phyloP scores from a whole-genome alignment of 2,113 vertebrate species.

The Hippocampus guttulatus region DNA sequence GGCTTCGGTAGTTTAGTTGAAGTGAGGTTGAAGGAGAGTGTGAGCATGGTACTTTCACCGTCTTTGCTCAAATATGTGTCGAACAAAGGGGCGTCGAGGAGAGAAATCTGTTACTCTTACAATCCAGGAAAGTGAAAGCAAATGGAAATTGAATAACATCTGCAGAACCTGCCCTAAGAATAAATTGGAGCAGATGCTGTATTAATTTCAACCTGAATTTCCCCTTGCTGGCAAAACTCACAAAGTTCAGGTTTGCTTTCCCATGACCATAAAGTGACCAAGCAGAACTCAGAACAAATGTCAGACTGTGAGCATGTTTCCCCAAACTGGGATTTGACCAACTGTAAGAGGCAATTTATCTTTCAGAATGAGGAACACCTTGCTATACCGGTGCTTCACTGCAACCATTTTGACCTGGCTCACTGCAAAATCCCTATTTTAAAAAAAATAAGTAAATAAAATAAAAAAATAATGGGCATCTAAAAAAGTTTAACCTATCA shows the following conservation, averaged over 20 bases:
- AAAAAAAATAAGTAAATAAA: background rate
- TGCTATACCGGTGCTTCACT: conserved; percentile 2
- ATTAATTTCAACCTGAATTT: conserved; percentile 34
- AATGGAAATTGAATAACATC: conserved; percentile 31
- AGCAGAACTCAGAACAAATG: conserved; percentile 62
- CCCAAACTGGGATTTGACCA: conserved; percentile 55
- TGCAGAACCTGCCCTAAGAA: conserved; percentile 42
- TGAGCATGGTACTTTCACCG: background rate
- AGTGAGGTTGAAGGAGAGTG: background rate
- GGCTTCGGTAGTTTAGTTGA: background rate
- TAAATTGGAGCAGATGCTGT: conserved; percentile 53
- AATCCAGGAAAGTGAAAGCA: background rate
- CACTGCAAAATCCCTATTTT: background rate
- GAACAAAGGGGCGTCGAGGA: background rate
- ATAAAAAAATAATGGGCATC: background rate
- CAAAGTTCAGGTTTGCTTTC: conserved; percentile 57
- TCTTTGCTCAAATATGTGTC: background rate
- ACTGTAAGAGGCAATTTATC: conserved; percentile 44
- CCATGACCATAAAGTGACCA: conserved; percentile 53
- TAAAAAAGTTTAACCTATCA: background rate
- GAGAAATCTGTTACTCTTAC: background rate
- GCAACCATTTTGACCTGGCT: background rate
- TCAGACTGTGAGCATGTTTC: conserved; percentile 39
- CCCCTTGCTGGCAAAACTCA: conserved; percentile 45
- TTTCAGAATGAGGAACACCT: conserved; percentile 43